Evolutionary conservation across 2,797 vertebrate genomes (phyloP), one percentile per base, ranked within the genome.

Genomic region (Tragelaphus eurycerus): DNA sequence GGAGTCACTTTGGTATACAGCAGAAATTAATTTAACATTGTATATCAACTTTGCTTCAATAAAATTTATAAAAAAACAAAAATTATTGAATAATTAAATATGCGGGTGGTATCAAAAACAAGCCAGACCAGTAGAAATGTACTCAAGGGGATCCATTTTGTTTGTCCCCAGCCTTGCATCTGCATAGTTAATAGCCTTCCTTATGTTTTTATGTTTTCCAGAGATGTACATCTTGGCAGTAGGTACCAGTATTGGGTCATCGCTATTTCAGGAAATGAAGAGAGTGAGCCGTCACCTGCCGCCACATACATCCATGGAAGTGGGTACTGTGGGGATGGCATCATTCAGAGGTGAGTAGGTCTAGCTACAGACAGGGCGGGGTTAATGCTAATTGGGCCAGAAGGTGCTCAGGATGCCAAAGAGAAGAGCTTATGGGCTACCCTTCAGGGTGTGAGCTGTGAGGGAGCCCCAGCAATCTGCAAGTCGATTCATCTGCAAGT

Each of bases 301-400:
- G 98, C 99, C 27, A 38, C 98, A 12, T 99, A 99, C 8, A 55
- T 99, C 87, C 99, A 99, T 15, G 99, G 99, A 81, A 99, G 99
- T 0, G 99, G 99, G 11, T 99, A 99, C 98, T 99, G 99, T n/a
- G 99, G 99, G 13, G 99, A 99, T 2, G 99, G 99, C 92, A 98
- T 98, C 82, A 99, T 99, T 97, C 99, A 99, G 98, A 99, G 98
- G 99, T 99, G 99, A 99, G 99, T 98, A 85, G 82, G 54, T 38
- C 19, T 43, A 17, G 43, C 43, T 46, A 79, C 52, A 12, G 34
- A 13, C 82, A 52, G 67, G 57, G 64, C 85, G 59, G 91, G 43
- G 27, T 6, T 34, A 50, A 55, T 34, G 17, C 64, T 94, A 4
- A 50, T 31, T 43, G 54, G 59, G 14, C 13, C 52, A 76, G n/a